These are phyloP conservation scores for Steinernema carpocapsae DNA, from an alignment of 2,888 invertebrate genomes.

Conservation along the genomic window DNA sequence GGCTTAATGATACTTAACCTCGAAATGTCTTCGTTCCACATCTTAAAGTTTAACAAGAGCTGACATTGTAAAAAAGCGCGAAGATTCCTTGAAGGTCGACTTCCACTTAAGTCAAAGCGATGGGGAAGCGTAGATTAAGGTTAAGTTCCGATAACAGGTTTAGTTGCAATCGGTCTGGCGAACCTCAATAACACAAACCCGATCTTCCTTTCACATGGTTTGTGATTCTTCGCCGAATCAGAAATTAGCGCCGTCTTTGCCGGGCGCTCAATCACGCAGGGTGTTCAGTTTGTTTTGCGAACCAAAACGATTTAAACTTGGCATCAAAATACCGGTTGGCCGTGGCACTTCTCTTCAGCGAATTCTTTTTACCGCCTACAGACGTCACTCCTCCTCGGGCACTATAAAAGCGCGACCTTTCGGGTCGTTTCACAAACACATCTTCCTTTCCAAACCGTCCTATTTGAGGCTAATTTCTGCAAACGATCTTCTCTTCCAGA, in stretches of 20 bases:
- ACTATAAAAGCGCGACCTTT: constrained; percentile 32
- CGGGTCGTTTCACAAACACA: constrained; percentile 15
- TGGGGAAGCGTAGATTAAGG: neutral
- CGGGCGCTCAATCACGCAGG: neutral
- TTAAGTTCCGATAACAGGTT: constrained; percentile 23
- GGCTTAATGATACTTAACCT: neutral
- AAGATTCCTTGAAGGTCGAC: constrained; percentile 12
- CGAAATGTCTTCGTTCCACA: neutral
- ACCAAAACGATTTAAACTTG: constrained; percentile 29
- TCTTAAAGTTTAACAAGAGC: neutral
- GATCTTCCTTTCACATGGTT: constrained; percentile 10
- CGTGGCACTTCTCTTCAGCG: constrained; percentile 31
- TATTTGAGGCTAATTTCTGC: neutral
- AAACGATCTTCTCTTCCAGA: neutral
- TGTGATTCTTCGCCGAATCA: constrained; percentile 7
- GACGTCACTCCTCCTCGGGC: neutral
- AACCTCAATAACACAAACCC: neutral
- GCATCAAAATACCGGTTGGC: constrained; percentile 26
- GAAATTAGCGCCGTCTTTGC: neutral
- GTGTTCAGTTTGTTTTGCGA: constrained; percentile 30
- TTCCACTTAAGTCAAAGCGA: neutral
- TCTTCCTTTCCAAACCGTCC: neutral
- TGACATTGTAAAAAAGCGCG: neutral
- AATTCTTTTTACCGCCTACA: constrained; percentile 34
- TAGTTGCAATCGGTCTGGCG: constrained; percentile 24